Evolutionary conservation across 1,140 invertebrate genomes (phyloP).

Genomic region (Portunus trituberculatus): DNA sequence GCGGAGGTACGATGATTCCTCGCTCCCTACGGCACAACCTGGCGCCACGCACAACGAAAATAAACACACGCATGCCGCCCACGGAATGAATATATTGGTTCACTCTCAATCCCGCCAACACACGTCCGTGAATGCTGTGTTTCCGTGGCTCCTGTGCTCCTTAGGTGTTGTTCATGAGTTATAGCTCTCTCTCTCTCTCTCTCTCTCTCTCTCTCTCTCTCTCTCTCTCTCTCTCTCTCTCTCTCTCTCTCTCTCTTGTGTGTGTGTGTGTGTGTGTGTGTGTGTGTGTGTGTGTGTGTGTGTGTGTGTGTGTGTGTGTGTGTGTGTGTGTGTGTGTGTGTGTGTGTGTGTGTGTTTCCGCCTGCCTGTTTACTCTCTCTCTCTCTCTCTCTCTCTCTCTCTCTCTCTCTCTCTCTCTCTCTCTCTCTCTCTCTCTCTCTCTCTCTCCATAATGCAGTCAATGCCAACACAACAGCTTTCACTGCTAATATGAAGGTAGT

Average conservation of each 20-base stretch:
- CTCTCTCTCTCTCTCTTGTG: background rate
- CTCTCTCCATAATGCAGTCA: too few relatives aligned
- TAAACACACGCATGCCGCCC: constrained; percentile 26
- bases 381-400: too few relatives aligned
- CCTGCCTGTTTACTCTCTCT: too few relatives aligned
- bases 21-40: background rate
- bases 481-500: too few relatives aligned
- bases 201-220: constrained; percentile 20
- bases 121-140: background rate
- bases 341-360: too few relatives aligned
- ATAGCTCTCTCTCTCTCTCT: background rate
- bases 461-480: too few relatives aligned
- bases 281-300: too few relatives aligned
- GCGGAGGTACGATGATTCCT: constrained; percentile 59
- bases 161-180: background rate
- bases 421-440: too few relatives aligned
- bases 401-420: too few relatives aligned
- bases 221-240: constrained; percentile 35
- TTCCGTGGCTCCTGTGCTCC: background rate
- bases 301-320: too few relatives aligned
- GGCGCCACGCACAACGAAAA: background rate
- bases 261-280: too few relatives aligned
- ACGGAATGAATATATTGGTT: constrained; percentile 35
- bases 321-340: too few relatives aligned
- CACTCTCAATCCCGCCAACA: background rate